A percentile compares a stretch with the other conserved stretches of the same genome.
These are phyloP conservation scores for Nautilus pompilius DNA, from an alignment of 1,140 invertebrate genomes.

Conservation along the genomic window DNA sequence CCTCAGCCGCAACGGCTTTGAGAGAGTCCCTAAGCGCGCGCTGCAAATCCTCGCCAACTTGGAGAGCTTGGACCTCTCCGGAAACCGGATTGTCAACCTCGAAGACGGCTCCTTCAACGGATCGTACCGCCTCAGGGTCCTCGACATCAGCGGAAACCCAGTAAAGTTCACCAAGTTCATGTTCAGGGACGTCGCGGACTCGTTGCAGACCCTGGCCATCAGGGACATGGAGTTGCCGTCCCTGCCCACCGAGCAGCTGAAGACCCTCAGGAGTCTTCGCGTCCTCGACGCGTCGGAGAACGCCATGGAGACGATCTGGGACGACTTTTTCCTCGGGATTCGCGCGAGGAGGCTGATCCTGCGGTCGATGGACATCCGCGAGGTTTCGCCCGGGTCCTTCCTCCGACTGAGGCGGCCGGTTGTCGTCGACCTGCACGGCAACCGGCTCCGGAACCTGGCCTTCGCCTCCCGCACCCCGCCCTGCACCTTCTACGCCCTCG, in stretches of 20 bases:
- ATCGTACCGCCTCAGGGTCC: conserved; percentile 6
- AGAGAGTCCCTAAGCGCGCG: conserved; percentile 7
- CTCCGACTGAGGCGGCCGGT: conserved; percentile 8
- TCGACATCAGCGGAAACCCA: conserved; percentile 16
- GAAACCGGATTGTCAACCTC: conserved; percentile 14
- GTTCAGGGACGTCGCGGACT: conserved; percentile 15
- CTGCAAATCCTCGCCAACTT: conserved; percentile 6
- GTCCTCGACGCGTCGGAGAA: conserved; percentile 18
- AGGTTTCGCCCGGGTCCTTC: conserved; percentile 13
- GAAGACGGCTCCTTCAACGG: conserved; percentile 13
- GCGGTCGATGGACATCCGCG: conserved; percentile 8
- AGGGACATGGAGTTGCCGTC: conserved; percentile 8
- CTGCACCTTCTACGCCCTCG: conserved; percentile 18
- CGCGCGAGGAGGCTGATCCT: conserved; percentile 12
- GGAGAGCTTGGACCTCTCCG: conserved; percentile 10
- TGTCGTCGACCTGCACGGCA: conserved; percentile 16
- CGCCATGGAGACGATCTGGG: conserved; percentile 1
- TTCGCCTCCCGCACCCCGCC: conserved; percentile 12
- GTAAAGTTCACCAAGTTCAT: conserved; percentile 10
- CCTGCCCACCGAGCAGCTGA: conserved; percentile 11
- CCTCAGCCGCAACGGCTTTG: conserved; percentile 13
- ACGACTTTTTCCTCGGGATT: background rate
- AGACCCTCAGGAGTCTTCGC: conserved; percentile 5
- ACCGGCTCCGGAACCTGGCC: conserved; percentile 11
- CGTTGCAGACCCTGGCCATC: conserved; percentile 12